phyloP scores from a whole-genome alignment of 2,888 invertebrate species.

The Exocentrus adspersus region DNA sequence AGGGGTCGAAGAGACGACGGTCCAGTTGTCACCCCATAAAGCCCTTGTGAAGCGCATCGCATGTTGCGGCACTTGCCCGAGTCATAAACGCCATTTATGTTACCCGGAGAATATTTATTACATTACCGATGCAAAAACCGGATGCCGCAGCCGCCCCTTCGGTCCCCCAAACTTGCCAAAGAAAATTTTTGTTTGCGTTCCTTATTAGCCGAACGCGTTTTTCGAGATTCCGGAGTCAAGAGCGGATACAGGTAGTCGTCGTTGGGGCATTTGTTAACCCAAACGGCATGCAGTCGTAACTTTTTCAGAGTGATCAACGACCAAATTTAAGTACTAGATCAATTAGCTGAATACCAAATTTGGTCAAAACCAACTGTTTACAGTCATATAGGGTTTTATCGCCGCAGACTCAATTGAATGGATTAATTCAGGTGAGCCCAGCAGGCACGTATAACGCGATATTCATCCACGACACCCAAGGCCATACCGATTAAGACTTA shows the following conservation, averaged over 20 bases:
- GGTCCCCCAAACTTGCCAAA: neutral
- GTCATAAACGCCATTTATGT: slow-evolving; percentile 9
- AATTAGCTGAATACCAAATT: no score
- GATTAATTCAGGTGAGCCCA: no score
- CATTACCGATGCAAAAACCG: neutral
- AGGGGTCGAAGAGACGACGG: neutral
- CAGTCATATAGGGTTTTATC: no score
- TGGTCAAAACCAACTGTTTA: no score
- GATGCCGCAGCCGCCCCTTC: neutral
- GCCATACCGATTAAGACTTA: slow-evolving; percentile 10
- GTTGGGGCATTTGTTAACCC: neutral
- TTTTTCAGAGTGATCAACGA: no score
- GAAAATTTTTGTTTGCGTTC: neutral
- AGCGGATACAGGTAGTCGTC: neutral
- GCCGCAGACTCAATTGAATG: no score
- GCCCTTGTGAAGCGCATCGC: slow-evolving; percentile 7
- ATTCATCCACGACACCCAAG: slow-evolving; percentile 1
- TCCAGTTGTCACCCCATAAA: slow-evolving; percentile 5
- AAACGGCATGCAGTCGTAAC: no score
- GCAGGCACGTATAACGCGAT: no score
- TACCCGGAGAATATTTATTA: neutral
- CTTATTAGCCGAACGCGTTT: slow-evolving; percentile 8
- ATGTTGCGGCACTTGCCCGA: slow-evolving; percentile 6
- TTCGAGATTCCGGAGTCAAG: neutral
- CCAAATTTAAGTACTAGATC: no score